Evolutionary conservation across 2,888 invertebrate species (phyloP).

Genomic region (Hypercompe scribonia): DNA sequence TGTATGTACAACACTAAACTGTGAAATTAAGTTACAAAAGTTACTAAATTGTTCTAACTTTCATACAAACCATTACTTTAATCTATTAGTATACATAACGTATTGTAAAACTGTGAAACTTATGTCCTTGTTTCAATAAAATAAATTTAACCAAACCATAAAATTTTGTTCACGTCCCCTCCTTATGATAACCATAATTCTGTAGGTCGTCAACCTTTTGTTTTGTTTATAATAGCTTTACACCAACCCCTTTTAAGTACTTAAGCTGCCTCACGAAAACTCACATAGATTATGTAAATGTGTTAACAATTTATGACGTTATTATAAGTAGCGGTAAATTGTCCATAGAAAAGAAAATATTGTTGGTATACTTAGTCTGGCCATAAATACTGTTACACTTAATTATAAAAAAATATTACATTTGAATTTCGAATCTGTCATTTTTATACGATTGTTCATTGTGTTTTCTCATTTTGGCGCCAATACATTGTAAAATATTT

Average conservation of each 20-base stretch:
- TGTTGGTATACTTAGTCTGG: no score
- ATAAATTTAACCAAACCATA: not conserved
- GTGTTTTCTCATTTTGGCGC: no score
- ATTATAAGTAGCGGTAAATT: constrained; percentile 6
- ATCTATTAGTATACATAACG: not conserved
- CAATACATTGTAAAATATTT: no score
- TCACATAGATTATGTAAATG: constrained; percentile 21
- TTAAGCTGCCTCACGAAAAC: constrained; percentile 11
- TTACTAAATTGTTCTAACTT: no score
- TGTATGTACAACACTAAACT: no score
- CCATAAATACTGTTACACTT: no score
- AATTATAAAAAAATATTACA: no score
- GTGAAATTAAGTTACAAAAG: no score
- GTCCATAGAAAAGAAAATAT: not conserved
- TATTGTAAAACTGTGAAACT: not conserved
- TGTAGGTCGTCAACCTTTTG: constrained; percentile 5
- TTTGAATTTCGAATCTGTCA: no score
- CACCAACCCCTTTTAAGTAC: constrained; percentile 8
- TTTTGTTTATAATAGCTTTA: constrained; percentile 13
- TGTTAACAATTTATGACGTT: constrained; percentile 4
- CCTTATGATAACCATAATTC: not conserved
- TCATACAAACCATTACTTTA: no score
- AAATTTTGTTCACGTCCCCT: not conserved
- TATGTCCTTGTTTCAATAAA: not conserved
- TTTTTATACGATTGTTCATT: no score